These are phyloP conservation scores for Corythornis vintsioides DNA, from an alignment of 2,113 vertebrate species.

Conservation along the genomic window DNA sequence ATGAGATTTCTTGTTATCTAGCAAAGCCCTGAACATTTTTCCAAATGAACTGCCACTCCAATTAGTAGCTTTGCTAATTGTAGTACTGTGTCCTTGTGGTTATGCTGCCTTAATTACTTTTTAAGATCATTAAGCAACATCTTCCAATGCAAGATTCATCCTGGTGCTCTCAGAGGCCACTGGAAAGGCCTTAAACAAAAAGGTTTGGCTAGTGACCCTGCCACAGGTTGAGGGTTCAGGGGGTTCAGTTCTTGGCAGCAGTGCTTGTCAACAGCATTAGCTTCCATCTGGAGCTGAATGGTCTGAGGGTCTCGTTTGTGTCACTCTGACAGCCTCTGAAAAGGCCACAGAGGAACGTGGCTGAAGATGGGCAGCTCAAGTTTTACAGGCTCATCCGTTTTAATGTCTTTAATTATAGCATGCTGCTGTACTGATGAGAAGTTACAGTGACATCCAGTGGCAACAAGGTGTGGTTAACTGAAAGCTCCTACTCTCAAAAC, in stretches of 20 bases:
- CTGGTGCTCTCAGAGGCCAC: not conserved
- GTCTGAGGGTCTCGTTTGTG: too few relatives aligned
- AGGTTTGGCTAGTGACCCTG: constrained; percentile 48
- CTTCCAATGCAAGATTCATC: constrained; percentile 32
- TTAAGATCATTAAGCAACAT: not conserved
- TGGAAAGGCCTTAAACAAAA: constrained; percentile 23
- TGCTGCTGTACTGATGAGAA: too few relatives aligned
- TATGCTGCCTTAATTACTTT: not conserved
- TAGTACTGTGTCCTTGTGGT: not conserved
- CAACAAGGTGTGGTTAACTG: too few relatives aligned
- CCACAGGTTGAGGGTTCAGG: not conserved
- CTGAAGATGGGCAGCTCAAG: too few relatives aligned
- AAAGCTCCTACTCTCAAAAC: too few relatives aligned
- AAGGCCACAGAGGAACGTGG: too few relatives aligned
- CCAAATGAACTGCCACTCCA: not conserved
- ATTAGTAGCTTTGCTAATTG: not conserved
- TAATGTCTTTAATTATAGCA: too few relatives aligned
- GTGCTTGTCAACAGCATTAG: too few relatives aligned
- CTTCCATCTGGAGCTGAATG: too few relatives aligned
- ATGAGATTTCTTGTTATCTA: not conserved
- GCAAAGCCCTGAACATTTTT: not conserved
- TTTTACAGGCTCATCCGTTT: too few relatives aligned
- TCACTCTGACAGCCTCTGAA: too few relatives aligned
- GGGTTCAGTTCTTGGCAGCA: not conserved
- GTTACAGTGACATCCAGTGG: too few relatives aligned